Evolutionary conservation across 2,113 vertebrate genomes (phyloP).

Genomic region (Empidonax alnorum): DNA sequence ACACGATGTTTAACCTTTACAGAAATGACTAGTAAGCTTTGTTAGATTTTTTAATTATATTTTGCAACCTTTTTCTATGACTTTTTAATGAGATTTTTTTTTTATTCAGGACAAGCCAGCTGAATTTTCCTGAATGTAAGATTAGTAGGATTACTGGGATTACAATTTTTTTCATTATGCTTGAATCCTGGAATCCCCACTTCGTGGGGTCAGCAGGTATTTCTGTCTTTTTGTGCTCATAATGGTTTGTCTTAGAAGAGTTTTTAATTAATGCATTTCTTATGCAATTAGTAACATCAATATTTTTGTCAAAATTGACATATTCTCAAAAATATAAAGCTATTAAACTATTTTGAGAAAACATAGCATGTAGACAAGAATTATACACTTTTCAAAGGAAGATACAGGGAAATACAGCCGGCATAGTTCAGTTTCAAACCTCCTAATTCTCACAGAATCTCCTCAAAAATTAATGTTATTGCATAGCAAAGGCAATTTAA

Average conservation of each 20-base stretch:
- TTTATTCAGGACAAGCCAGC: background rate
- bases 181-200: background rate
- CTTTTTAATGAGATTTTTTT: background rate
- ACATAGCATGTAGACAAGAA: rapidly evolving
- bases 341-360: background rate
- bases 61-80: background rate
- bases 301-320: background rate
- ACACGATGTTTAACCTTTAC: background rate
- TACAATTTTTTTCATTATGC: background rate
- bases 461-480: background rate
- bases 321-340: background rate
- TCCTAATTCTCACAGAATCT: background rate
- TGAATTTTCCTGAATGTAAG: background rate
- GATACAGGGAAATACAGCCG: background rate
- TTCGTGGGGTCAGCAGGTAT: background rate
- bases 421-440: background rate
- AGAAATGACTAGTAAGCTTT: background rate
- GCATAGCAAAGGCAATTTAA: background rate
- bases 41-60: background rate
- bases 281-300: background rate
- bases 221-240: background rate
- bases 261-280: background rate
- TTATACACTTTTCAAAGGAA: background rate
- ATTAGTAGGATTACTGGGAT: background rate
- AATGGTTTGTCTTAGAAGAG: background rate